phyloP scores from a whole-genome alignment of 2,797 vertebrate genomes.

The Falco rusticolus region DNA sequence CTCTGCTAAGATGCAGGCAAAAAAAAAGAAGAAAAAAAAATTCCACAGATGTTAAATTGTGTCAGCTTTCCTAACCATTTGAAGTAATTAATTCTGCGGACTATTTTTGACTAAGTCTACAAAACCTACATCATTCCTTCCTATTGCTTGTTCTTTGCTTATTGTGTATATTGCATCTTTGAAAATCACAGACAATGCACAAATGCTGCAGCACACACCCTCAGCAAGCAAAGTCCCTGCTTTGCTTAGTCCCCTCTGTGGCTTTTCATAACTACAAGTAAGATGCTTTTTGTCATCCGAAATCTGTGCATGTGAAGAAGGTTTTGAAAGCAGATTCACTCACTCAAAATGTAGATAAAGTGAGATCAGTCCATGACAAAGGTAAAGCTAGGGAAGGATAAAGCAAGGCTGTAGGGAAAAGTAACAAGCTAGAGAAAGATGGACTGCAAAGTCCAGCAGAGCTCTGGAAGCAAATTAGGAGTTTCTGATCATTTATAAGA shows the following conservation, averaged over 20 bases:
- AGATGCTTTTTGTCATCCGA: background rate
- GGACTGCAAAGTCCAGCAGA: background rate
- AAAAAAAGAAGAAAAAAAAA: background rate
- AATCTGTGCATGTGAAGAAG: background rate
- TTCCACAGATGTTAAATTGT: conserved; percentile 59
- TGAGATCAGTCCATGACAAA: background rate
- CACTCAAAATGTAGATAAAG: background rate
- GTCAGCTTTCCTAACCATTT: conserved; percentile 34
- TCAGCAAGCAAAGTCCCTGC: background rate
- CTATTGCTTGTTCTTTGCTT: background rate
- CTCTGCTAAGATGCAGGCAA: background rate
- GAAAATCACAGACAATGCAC: background rate
- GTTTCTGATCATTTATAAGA: background rate
- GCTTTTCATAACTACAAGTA: background rate
- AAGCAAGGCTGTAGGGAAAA: background rate
- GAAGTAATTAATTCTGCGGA: conserved; percentile 37
- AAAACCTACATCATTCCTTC: background rate
- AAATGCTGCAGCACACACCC: background rate
- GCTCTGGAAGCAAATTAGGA: background rate
- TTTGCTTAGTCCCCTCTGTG: background rate
- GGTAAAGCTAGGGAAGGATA: background rate
- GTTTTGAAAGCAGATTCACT: background rate
- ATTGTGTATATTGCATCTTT: background rate
- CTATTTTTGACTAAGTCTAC: conserved; percentile 37
- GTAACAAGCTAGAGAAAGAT: background rate